These are phyloP conservation scores for Allacma fusca DNA, from an alignment of 2,888 invertebrate species.

Conservation along the genomic window DNA sequence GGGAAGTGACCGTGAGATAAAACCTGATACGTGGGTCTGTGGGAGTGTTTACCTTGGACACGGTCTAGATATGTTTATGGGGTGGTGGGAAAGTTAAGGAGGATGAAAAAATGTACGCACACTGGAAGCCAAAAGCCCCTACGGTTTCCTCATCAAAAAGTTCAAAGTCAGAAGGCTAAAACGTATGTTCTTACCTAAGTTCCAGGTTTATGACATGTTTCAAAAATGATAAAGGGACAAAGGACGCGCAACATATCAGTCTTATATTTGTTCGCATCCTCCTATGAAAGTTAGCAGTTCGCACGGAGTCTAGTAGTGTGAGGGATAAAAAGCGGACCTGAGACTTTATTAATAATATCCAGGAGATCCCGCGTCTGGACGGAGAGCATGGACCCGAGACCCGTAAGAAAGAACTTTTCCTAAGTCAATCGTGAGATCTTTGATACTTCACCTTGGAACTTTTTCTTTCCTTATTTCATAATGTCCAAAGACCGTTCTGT, in stretches of 20 bases:
- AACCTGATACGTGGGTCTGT: no score
- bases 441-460: conserved; percentile 32
- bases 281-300: not conserved
- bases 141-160: no score
- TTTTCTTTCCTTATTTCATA: conserved; percentile 29
- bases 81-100: no score
- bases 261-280: not conserved
- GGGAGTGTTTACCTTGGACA: no score
- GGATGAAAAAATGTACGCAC: no score
- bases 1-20: no score
- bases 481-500: conserved; percentile 35
- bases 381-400: not conserved
- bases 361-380: not conserved
- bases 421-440: conserved; percentile 38
- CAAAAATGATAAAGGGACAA: not conserved
- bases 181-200: not conserved
- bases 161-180: no score
- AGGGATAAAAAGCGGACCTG: not conserved
- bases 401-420: conserved; percentile 14
- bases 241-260: not conserved
- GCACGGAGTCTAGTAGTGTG: not conserved
- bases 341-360: not conserved
- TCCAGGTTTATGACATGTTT: conserved; percentile 3
- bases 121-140: no score
- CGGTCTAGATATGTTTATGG: no score